phyloP scores from a whole-genome alignment of 2,113 vertebrate genomes.

The Limnothrissa miodon region DNA sequence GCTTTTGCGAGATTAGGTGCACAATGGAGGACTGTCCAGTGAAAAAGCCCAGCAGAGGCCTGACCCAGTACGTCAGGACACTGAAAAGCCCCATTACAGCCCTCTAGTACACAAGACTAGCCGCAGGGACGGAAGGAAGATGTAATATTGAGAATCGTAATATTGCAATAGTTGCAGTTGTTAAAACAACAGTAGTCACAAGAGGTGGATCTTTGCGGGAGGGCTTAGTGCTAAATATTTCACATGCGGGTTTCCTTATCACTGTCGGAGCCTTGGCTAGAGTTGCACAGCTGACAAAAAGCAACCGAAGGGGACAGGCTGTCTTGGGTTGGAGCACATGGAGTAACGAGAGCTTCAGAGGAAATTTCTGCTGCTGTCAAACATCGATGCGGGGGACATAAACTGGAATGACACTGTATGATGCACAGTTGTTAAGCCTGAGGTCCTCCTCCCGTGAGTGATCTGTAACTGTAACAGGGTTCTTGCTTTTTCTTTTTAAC shows the following conservation, averaged over 20 bases:
- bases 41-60: constrained; percentile 52
- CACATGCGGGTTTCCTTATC: constrained; percentile 49
- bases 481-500: not conserved
- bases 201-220: constrained; percentile 27
- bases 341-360: constrained; percentile 27
- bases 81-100: constrained; percentile 30
- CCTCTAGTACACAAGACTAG: constrained; percentile 37
- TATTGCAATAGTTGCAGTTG: constrained; percentile 20
- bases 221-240: constrained; percentile 64
- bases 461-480: not conserved
- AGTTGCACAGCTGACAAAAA: constrained; percentile 32
- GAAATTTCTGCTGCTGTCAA: constrained; percentile 11
- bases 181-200: constrained; percentile 25
- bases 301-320: constrained; percentile 31
- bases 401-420: constrained; percentile 22
- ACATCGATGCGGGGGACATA: constrained; percentile 25
- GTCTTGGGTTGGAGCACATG: constrained; percentile 23
- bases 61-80: constrained; percentile 59
- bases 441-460: constrained; percentile 24
- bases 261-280: constrained; percentile 42
- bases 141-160: constrained; percentile 37
- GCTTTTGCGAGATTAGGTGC: constrained; percentile 63
- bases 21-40: constrained; percentile 68
- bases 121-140: constrained; percentile 22
- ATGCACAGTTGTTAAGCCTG: constrained; percentile 30